These are phyloP conservation scores for Leptopilina myrica DNA, from an alignment of 2,888 invertebrate genomes.

Conservation along the genomic window DNA sequence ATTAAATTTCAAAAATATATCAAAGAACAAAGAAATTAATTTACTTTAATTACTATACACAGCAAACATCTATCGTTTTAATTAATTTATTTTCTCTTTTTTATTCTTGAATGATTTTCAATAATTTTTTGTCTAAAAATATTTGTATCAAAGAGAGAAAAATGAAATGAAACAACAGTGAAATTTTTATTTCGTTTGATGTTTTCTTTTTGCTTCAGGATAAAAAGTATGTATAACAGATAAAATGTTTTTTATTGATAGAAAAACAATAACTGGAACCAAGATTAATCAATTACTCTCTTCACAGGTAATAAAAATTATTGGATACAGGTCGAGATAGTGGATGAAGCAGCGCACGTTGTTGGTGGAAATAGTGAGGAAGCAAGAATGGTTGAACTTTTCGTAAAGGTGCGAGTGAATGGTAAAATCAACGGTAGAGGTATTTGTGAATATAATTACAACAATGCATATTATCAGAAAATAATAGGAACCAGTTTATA, in stretches of 20 bases:
- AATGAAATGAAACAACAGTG: too few relatives aligned
- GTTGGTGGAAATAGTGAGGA: conserved; percentile 33
- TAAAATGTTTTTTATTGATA: not conserved
- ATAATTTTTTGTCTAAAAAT: too few relatives aligned
- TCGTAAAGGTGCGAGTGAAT: conserved; percentile 21
- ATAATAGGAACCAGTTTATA: conserved; percentile 5
- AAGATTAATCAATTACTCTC: not conserved
- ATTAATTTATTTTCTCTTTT: too few relatives aligned
- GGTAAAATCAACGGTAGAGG: conserved; percentile 33
- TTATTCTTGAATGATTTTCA: too few relatives aligned
- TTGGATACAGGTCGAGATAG: conserved; percentile 7
- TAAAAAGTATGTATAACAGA: too few relatives aligned
- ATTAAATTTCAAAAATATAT: too few relatives aligned
- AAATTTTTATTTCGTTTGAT: too few relatives aligned
- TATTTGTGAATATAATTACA: conserved; percentile 32
- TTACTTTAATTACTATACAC: too few relatives aligned
- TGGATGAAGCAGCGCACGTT: conserved; percentile 29
- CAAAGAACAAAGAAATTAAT: too few relatives aligned
- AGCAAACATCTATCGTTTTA: too few relatives aligned
- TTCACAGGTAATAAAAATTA: conserved; percentile 18
- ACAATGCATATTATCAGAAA: conserved; percentile 25
- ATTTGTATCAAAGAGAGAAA: too few relatives aligned
- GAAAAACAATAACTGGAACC: not conserved
- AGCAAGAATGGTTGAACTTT: conserved; percentile 27
- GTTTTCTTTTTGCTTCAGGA: too few relatives aligned